Conservation (phyloP, 2,797 vertebrate species). For the Sebastes trivittatus region DNA sequence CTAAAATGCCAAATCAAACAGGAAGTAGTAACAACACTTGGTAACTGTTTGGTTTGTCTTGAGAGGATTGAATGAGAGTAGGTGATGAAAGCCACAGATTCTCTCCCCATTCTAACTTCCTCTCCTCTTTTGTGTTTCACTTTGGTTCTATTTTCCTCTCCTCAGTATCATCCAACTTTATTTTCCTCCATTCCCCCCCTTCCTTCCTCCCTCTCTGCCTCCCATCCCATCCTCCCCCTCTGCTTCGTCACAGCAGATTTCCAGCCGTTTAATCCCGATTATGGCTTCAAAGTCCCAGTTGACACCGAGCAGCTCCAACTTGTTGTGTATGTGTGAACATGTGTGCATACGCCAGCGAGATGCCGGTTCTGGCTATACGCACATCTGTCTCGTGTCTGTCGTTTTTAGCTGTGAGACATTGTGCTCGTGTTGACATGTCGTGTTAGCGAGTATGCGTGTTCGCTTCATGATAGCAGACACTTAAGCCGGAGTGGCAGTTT, state of each 20-base stretch:
- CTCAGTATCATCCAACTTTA: neutral
- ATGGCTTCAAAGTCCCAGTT: slow-evolving; percentile 54
- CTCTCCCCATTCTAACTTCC: neutral
- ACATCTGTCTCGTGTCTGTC: slow-evolving; percentile 21
- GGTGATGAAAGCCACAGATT: neutral
- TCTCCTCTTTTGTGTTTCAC: neutral
- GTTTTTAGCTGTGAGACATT: neutral
- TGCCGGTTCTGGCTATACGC: neutral
- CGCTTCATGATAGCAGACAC: neutral
- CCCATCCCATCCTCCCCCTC: neutral
- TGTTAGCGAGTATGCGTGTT: neutral
- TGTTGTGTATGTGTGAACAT: neutral
- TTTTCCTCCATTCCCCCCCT: neutral
- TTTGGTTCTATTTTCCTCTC: neutral
- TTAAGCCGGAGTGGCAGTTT: slow-evolving; percentile 28
- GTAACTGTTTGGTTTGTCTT: neutral
- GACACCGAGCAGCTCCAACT: slow-evolving; percentile 31
- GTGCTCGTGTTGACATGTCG: neutral
- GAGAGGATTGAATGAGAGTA: neutral
- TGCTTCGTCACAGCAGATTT: slow-evolving; percentile 52
- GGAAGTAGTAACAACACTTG: neutral
- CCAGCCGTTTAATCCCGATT: slow-evolving; percentile 61
- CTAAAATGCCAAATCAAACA: neutral
- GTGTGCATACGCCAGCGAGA: neutral
- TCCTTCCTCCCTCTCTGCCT: neutral